A percentile compares a stretch with the other conserved stretches of the same genome.
phyloP scores from a whole-genome alignment of 2,888 invertebrate genomes.

The Protonemura montana region DNA sequence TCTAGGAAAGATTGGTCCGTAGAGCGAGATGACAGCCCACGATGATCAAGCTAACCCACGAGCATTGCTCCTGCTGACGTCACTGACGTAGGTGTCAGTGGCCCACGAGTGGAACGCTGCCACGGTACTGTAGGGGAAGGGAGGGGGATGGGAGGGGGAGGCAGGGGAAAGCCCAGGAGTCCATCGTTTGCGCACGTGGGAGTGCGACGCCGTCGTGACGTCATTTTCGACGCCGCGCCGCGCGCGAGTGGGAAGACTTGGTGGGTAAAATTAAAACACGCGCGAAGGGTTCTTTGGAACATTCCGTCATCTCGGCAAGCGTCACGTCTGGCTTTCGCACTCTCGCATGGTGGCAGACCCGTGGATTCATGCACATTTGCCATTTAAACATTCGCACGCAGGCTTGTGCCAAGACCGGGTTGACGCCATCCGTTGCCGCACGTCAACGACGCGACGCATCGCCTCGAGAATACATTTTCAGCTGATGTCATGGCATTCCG shows the following conservation, averaged over 20 bases:
- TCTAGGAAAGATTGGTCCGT: background rate
- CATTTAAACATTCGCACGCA: background rate
- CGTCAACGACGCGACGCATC: background rate
- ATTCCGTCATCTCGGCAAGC: background rate
- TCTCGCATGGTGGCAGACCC: too few species aligned
- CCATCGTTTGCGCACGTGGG: constrained; percentile 7
- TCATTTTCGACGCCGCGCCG: background rate
- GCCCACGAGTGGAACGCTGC: background rate
- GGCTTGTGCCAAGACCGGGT: background rate
- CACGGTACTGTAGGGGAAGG: background rate
- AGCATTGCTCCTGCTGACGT: constrained; percentile 7
- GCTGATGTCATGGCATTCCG: background rate
- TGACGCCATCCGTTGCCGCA: background rate
- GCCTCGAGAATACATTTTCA: background rate
- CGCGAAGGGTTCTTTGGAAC: background rate
- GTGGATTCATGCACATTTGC: background rate
- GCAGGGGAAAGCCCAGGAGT: background rate
- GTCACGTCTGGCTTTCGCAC: too few species aligned
- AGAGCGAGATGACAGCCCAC: constrained; percentile 1
- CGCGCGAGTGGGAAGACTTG: background rate
- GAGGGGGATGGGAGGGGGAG: background rate
- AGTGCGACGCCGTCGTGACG: background rate
- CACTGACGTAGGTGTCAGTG: background rate
- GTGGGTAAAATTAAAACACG: constrained; percentile 3
- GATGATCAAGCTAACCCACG: background rate